Percentiles rank a stretch among this genome's conserved stretches.
Conservation (phyloP, 2,797 vertebrate species). For the Xenentodon cancila region DNA sequence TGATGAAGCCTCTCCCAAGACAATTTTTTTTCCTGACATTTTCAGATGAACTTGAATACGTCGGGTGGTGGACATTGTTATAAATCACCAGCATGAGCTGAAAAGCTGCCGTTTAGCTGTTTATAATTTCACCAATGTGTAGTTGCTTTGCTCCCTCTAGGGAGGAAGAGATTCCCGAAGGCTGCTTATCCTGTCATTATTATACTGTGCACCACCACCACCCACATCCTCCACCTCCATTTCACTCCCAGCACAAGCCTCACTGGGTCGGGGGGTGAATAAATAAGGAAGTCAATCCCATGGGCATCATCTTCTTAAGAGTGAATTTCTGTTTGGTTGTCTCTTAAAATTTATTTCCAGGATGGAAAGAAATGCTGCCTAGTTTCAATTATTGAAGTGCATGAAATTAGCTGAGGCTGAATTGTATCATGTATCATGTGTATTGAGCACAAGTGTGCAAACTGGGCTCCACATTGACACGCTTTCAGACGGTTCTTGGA, state of each 20-base stretch:
- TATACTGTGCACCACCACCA: constrained; percentile 26
- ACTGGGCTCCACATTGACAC: neutral
- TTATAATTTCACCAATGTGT: constrained; percentile 51
- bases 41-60: constrained; percentile 49
- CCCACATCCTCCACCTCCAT: constrained; percentile 16
- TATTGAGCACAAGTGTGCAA: constrained; percentile 6
- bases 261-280: constrained; percentile 33
- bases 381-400: constrained; percentile 20
- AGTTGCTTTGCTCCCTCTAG: constrained; percentile 46
- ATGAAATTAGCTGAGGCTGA: constrained; percentile 7
- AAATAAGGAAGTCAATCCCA: constrained; percentile 55
- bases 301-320: constrained; percentile 35
- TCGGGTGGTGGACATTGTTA: constrained; percentile 21
- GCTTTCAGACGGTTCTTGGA: neutral
- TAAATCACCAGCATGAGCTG: constrained; percentile 52
- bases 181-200: constrained; percentile 66
- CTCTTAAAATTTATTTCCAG: constrained; percentile 28
- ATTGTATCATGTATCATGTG: neutral
- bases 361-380: constrained; percentile 30
- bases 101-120: constrained; percentile 49
- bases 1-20: constrained; percentile 47
- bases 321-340: constrained; percentile 37
- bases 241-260: constrained; percentile 33
- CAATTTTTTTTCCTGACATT: constrained; percentile 50
- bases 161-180: constrained; percentile 40